Conservation (phyloP, 1,140 invertebrate species). For the Drosophila eugracilis region DNA sequence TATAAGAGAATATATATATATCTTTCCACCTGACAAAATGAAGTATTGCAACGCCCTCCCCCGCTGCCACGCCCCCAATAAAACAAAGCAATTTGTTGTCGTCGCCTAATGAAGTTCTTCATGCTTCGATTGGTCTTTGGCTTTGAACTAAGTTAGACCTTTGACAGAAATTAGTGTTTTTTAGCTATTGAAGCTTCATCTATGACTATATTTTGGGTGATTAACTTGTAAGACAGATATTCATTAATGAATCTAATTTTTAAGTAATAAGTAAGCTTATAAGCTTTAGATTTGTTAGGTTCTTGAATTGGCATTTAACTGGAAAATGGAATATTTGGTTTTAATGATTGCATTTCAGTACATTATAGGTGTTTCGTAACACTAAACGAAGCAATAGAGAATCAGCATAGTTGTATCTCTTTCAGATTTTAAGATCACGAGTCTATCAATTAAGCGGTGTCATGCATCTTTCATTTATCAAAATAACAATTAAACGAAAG, state of each 20-base stretch:
- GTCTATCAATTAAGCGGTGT: background rate
- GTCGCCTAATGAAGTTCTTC: slow-evolving; percentile 46
- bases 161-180: slow-evolving; percentile 4
- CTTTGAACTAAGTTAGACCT: slow-evolving; percentile 14
- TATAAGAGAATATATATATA: background rate
- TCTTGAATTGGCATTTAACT: no score
- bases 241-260: no score
- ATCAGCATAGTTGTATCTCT: background rate
- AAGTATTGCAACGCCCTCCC: background rate
- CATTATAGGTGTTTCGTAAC: background rate
- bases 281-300: no score
- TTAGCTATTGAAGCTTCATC: no score
- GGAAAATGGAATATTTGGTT: background rate
- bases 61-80: slow-evolving; percentile 12
- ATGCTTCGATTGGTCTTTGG: slow-evolving; percentile 34
- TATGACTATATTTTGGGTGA: background rate
- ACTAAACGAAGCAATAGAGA: background rate
- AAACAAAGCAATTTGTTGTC: slow-evolving; percentile 46
- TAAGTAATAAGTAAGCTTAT: no score
- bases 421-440: background rate
- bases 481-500: background rate
- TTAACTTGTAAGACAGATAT: background rate
- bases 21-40: slow-evolving; percentile 13
- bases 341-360: background rate
- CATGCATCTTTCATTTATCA: background rate